Conservation (phyloP, 92 coral and sea anemone species). For the Porites evermanni region DNA sequence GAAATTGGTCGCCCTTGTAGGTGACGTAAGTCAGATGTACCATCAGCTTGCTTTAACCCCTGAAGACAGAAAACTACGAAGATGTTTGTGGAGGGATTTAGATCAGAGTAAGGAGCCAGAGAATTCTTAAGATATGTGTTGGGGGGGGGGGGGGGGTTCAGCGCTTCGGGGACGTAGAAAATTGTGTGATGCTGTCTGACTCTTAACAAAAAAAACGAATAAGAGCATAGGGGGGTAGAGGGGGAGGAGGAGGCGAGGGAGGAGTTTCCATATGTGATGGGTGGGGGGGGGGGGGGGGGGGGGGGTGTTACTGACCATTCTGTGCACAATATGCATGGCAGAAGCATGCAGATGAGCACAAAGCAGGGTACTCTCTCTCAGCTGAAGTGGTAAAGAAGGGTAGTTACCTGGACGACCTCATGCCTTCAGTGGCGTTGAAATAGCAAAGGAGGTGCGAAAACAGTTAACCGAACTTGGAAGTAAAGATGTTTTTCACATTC, state of each 20-base stretch:
- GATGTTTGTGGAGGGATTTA: conserved; percentile 53
- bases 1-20: conserved; percentile 42
- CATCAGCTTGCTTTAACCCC: conserved; percentile 36
- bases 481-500: conserved; percentile 64
- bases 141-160: too few relatives aligned
- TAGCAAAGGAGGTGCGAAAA: conserved; percentile 22
- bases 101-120: conserved; percentile 12
- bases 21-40: conserved; percentile 61
- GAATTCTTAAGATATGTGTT: conserved; percentile 4
- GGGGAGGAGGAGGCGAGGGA: too few relatives aligned
- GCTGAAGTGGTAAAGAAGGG: conserved; percentile 55
- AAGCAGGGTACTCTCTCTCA: conserved; percentile 54
- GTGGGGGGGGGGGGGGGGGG: too few relatives aligned
- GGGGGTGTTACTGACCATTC: conserved; percentile 55
- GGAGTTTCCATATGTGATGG: too few relatives aligned
- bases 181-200: too few relatives aligned
- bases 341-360: neutral
- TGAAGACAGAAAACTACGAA: conserved; percentile 50
- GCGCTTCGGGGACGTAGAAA: too few relatives aligned
- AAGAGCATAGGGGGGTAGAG: too few relatives aligned
- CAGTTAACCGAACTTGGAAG: conserved; percentile 63
- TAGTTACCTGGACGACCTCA: conserved; percentile 71
- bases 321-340: conserved; percentile 12
- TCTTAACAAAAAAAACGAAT: too few relatives aligned
- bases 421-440: conserved; percentile 49